phyloP scores from a whole-genome alignment of 2,888 invertebrate species.

The Margaritifera margaritifera region DNA sequence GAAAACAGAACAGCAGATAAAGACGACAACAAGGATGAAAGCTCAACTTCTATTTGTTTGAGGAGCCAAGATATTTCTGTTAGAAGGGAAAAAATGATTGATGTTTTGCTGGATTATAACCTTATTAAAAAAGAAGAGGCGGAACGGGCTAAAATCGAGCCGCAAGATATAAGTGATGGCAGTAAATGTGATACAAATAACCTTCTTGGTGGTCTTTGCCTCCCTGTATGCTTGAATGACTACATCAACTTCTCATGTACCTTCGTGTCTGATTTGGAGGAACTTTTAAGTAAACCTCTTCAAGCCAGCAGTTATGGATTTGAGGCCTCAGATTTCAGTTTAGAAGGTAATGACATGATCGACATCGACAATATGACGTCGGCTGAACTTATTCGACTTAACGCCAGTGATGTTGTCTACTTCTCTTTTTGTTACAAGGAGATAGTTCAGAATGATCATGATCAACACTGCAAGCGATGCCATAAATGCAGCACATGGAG shows the following conservation, averaged over 20 bases:
- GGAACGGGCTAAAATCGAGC: no score
- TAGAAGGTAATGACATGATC: slow-evolving; percentile 4
- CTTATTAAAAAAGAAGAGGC: no score
- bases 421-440: slow-evolving; percentile 36
- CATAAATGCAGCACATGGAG: slow-evolving; percentile 27
- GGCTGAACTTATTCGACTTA: slow-evolving; percentile 25
- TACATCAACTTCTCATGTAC: slow-evolving; percentile 36
- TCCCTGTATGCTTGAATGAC: slow-evolving; percentile 31
- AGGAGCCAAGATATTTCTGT: no score
- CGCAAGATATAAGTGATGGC: no score
- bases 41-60: no score
- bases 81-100: no score
- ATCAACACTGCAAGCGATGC: slow-evolving; percentile 30
- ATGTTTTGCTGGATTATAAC: no score
- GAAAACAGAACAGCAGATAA: no score
- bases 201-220: no score
- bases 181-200: no score
- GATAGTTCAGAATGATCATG: slow-evolving; percentile 34
- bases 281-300: slow-evolving; percentile 23
- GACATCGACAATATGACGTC: slow-evolving; percentile 29
- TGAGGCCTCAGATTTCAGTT: slow-evolving; percentile 30
- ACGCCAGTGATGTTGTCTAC: slow-evolving; percentile 32
- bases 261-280: slow-evolving; percentile 29
- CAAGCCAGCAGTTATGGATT: slow-evolving; percentile 28
- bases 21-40: no score